These are phyloP conservation scores for Cichladusa arquata DNA, from an alignment of 2,113 vertebrate genomes.

Conservation along the genomic window DNA sequence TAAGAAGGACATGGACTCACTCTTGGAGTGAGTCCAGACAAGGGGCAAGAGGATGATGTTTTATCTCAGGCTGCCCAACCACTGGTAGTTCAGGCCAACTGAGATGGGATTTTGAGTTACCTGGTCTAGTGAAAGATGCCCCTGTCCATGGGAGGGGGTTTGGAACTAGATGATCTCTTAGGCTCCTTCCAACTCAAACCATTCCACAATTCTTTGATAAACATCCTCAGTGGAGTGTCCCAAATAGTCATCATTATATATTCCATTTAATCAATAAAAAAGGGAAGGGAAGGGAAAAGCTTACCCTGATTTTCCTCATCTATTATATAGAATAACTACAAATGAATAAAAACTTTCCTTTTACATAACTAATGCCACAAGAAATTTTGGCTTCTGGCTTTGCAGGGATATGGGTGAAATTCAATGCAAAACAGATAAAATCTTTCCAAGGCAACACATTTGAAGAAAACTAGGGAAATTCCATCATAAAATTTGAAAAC, in stretches of 20 bases:
- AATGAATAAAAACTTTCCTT: not conserved
- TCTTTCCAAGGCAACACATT: not conserved
- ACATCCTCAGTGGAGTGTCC: not conserved
- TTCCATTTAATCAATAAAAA: not conserved
- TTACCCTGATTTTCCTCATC: not conserved
- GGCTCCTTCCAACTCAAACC: not conserved
- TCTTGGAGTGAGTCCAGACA: not conserved
- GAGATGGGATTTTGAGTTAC: not conserved
- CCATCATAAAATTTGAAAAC: not conserved
- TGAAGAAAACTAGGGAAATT: not conserved
- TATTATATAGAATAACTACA: not conserved
- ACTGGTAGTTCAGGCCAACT: not conserved
- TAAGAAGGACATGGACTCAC: not conserved
- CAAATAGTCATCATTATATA: not conserved
- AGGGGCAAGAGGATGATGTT: not conserved
- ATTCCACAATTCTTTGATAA: not conserved
- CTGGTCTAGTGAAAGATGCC: not conserved
- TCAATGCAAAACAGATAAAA: not conserved
- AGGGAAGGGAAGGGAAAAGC: not conserved
- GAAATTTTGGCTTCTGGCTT: not conserved
- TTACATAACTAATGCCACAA: not conserved
- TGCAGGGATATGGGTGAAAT: not conserved
- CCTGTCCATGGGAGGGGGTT: not conserved
- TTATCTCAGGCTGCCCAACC: rapidly evolving
- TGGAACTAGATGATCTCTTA: not conserved